Percentiles rank a stretch among this genome's conserved stretches.
phyloP scores from a whole-genome alignment of 92 coral and sea anemone species.

The Epizoanthus illoricatus region DNA sequence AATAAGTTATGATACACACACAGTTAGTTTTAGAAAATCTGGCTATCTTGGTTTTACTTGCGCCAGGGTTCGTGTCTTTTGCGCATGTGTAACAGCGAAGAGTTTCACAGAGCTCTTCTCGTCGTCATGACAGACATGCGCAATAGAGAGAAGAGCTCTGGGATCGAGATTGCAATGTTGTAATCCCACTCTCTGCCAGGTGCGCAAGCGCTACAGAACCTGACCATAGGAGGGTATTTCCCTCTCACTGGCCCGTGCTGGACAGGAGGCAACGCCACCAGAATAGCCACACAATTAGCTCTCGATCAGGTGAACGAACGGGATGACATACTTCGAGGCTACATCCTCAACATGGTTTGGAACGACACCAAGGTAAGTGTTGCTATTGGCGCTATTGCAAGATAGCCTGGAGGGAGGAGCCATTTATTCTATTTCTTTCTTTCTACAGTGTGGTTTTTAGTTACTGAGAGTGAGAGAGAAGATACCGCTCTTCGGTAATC shows the following conservation, averaged over 20 bases:
- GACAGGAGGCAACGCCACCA: slow-evolving; percentile 58
- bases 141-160: too few relatives aligned
- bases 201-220: background rate
- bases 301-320: slow-evolving; percentile 57
- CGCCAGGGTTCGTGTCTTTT: too few relatives aligned
- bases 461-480: too few relatives aligned
- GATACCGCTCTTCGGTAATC: too few relatives aligned
- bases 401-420: too few relatives aligned
- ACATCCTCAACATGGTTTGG: slow-evolving; percentile 46
- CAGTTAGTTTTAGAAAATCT: too few relatives aligned
- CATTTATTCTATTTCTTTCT: too few relatives aligned
- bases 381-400: background rate
- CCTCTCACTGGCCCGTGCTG: slow-evolving; percentile 64
- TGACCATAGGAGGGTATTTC: slow-evolving; percentile 63
- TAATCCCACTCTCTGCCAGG: background rate
- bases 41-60: too few relatives aligned
- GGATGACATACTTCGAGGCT: slow-evolving; percentile 50
- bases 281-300: slow-evolving; percentile 49
- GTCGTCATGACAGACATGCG: background rate
- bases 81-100: too few relatives aligned
- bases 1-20: too few relatives aligned
- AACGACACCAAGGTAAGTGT: slow-evolving; percentile 61
- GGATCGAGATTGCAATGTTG: background rate
- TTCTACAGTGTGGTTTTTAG: too few relatives aligned
- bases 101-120: too few relatives aligned